Evolutionary conservation across 2,797 vertebrate genomes (phyloP).

Genomic region (Pseudochaenichthys georgianus): DNA sequence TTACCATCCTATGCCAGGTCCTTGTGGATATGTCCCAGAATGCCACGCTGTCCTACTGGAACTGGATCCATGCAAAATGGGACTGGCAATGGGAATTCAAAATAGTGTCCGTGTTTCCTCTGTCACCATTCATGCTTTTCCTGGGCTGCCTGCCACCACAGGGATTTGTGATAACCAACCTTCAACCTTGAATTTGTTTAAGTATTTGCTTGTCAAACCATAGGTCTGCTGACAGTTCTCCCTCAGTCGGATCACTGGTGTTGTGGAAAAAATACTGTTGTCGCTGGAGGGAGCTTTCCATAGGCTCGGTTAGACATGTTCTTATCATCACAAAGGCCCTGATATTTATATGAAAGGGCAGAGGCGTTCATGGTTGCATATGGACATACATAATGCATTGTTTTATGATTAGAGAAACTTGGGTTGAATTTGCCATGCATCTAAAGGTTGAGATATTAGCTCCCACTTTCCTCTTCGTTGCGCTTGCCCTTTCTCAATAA

Average conservation of each 20-base stretch:
- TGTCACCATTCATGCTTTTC: conserved; percentile 22
- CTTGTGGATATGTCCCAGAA: conserved; percentile 48
- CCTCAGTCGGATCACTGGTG: conserved; percentile 12
- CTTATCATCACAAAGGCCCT: conserved; percentile 28
- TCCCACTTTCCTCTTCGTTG: conserved; percentile 38
- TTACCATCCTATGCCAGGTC: conserved; percentile 22
- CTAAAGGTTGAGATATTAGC: conserved; percentile 34
- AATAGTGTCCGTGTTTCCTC: conserved; percentile 55
- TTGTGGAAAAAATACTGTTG: conserved; percentile 3
- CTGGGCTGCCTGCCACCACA: conserved; percentile 22
- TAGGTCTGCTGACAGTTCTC: conserved; percentile 29
- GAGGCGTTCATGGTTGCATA: conserved; percentile 41
- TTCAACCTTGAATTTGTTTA: conserved; percentile 39
- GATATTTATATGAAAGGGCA: conserved; percentile 56
- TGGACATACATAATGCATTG: conserved; percentile 13
- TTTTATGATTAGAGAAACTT: conserved; percentile 52
- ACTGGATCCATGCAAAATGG: conserved; percentile 50
- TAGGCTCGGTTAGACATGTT: not conserved
- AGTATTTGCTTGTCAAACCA: conserved; percentile 27
- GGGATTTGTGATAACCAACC: conserved; percentile 59
- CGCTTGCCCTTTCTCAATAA: conserved; percentile 41
- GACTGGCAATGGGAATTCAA: conserved; percentile 61
- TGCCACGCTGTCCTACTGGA: conserved; percentile 27
- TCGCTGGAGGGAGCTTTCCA: conserved; percentile 9
- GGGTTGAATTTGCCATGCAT: conserved; percentile 40